These are phyloP conservation scores for Oncorhynchus masou DNA, from an alignment of 2,113 vertebrate genomes.

Conservation along the genomic window DNA sequence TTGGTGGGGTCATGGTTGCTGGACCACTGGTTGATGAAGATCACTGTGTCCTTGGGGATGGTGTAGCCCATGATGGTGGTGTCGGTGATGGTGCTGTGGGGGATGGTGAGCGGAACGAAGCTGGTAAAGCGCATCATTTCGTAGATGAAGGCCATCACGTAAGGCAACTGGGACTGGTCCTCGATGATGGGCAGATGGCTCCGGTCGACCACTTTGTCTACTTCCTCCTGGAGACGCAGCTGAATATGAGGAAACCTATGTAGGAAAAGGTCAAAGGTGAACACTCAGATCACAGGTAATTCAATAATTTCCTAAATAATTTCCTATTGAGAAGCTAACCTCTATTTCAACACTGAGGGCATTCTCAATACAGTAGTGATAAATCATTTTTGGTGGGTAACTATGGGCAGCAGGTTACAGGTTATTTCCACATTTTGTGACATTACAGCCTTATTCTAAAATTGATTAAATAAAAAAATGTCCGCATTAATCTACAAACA, in stretches of 20 bases:
- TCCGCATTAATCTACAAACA: no score
- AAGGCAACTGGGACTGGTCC: slow-evolving; percentile 84
- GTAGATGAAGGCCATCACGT: slow-evolving; percentile 89
- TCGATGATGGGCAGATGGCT: slow-evolving; percentile 79
- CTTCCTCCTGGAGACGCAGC: slow-evolving; percentile 81
- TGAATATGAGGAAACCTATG: slow-evolving; percentile 87
- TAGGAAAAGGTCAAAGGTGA: not conserved
- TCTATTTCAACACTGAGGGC: no score
- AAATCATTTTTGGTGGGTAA: no score
- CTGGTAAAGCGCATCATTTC: slow-evolving; percentile 93
- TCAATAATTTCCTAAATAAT: no score
- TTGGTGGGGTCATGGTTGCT: slow-evolving; percentile 85
- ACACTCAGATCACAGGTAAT: not conserved
- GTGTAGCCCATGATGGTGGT: slow-evolving; percentile 84
- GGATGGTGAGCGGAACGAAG: slow-evolving; percentile 92
- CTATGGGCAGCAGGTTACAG: no score
- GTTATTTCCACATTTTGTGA: no score
- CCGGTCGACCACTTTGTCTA: slow-evolving; percentile 85
- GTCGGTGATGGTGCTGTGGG: slow-evolving; percentile 83
- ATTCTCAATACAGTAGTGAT: no score
- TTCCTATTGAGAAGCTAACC: no score
- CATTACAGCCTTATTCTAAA: no score
- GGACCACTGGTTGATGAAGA: slow-evolving; percentile 97
- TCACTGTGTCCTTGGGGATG: slow-evolving; percentile 88
- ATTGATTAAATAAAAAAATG: no score